Evolutionary conservation across 2,888 invertebrate genomes (phyloP).

Genomic region (Operophtera brumata): DNA sequence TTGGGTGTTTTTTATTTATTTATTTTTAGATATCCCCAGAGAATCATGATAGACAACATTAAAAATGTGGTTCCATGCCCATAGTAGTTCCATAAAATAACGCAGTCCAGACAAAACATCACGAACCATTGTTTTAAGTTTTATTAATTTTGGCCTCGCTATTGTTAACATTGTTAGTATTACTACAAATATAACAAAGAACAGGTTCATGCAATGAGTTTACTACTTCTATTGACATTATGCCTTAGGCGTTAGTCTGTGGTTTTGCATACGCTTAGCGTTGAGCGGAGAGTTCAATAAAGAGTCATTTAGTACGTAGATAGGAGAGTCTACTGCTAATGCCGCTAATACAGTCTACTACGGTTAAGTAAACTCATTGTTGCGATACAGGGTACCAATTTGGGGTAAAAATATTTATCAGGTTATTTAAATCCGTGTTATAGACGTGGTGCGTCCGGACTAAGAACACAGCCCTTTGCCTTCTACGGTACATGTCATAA

Average conservation of each 20-base stretch:
- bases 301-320: no score
- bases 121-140: slow-evolving; percentile 18
- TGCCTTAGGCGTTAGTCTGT: slow-evolving; percentile 9
- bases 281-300: background rate
- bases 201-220: slow-evolving; percentile 13
- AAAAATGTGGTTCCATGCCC: no score
- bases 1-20: no score
- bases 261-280: slow-evolving; percentile 2
- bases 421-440: no score
- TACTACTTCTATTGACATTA: slow-evolving; percentile 18
- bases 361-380: background rate
- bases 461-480: no score
- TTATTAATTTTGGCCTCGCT: slow-evolving; percentile 17
- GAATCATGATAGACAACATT: no score
- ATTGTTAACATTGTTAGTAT: slow-evolving; percentile 25
- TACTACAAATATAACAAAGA: slow-evolving; percentile 25
- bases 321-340: no score
- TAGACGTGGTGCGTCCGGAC: no score
- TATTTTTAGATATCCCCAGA: no score
- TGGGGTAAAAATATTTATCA: no score
- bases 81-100: background rate
- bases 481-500: no score
- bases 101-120: slow-evolving; percentile 16
- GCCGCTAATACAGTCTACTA: background rate
- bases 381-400: background rate